phyloP scores from a whole-genome alignment of 1,140 invertebrate genomes.

The Marisa cornuarietis region DNA sequence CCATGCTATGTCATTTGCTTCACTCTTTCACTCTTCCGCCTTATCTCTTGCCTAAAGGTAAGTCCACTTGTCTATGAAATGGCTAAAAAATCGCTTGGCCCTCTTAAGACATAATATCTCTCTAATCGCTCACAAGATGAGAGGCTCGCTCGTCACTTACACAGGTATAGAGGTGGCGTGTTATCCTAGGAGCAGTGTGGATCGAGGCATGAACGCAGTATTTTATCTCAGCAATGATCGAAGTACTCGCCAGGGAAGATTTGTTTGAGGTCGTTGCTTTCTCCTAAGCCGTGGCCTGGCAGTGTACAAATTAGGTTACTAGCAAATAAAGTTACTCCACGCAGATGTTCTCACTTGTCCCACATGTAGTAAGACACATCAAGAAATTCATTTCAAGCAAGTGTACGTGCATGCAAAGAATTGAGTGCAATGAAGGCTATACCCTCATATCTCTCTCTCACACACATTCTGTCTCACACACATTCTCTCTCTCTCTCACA shows the following conservation, averaged over 20 bases:
- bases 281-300: too few species aligned
- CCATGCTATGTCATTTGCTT: neutral
- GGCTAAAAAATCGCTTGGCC: neutral
- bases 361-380: neutral
- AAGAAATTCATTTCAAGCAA: neutral
- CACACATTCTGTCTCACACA: neutral
- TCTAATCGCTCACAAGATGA: neutral
- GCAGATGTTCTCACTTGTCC: neutral
- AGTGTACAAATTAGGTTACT: too few species aligned
- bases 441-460: neutral
- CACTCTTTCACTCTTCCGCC: neutral
- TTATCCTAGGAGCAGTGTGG: too few species aligned
- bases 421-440: neutral
- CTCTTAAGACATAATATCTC: neutral
- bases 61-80: neutral
- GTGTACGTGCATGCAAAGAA: neutral
- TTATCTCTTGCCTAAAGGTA: neutral
- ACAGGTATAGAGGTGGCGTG: neutral
- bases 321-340: neutral
- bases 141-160: neutral
- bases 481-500: neutral
- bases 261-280: too few species aligned
- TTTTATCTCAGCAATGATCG: too few species aligned
- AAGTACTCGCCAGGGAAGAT: too few species aligned
- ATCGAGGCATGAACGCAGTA: too few species aligned